A percentile compares a stretch with the other conserved stretches of the same genome.
phyloP scores from a whole-genome alignment of 2,797 vertebrate genomes.

The Pangasius krempfi region DNA sequence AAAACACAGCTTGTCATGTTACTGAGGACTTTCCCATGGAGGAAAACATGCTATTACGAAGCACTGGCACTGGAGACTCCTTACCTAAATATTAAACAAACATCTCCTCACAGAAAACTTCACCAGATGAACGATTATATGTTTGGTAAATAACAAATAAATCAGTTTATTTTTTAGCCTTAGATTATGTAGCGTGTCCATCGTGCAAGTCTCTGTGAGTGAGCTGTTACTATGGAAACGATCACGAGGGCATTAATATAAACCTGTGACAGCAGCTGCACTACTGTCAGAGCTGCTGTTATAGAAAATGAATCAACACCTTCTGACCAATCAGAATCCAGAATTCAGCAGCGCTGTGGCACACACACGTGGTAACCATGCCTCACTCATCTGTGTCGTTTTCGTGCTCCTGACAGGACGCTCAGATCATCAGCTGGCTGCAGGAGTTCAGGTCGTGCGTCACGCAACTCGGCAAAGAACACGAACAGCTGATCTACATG shows the following conservation, averaged over 20 bases:
- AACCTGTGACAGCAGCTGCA: not conserved
- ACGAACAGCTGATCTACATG: constrained; percentile 85
- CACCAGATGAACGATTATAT: not conserved
- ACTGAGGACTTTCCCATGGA: not conserved
- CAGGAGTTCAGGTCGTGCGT: constrained; percentile 86
- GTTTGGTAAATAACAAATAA: not conserved
- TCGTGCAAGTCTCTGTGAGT: not conserved
- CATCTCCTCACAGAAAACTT: not conserved
- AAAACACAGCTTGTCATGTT: not conserved
- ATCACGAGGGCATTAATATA: not conserved
- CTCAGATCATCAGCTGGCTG: constrained; percentile 93
- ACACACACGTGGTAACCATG: too few relatives aligned
- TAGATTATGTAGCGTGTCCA: not conserved
- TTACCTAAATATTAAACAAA: not conserved
- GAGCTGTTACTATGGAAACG: not conserved
- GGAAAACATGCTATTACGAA: not conserved
- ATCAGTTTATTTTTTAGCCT: too few relatives aligned
- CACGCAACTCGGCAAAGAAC: constrained; percentile 86
- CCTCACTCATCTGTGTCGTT: not conserved
- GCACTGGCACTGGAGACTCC: not conserved
- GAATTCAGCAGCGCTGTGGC: not conserved
- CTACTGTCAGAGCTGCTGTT: not conserved
- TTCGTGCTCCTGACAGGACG: constrained; percentile 77
- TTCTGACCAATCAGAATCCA: not conserved
- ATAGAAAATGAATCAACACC: not conserved